These are phyloP conservation scores for Chionoecetes opilio DNA, from an alignment of 1,140 invertebrate genomes.

Conservation along the genomic window DNA sequence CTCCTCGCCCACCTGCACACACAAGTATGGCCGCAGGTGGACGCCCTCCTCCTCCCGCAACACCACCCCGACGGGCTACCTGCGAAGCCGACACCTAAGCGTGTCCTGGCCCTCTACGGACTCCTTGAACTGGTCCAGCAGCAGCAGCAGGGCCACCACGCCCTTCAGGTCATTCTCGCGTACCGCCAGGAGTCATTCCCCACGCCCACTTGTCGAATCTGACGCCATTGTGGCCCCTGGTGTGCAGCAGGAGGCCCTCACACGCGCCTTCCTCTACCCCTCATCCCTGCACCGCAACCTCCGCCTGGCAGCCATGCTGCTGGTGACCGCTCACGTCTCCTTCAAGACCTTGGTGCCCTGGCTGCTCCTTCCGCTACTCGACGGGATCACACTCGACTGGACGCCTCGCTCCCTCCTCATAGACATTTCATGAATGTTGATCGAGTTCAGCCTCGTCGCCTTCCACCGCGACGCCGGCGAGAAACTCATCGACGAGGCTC, in stretches of 20 bases:
- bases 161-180: background rate
- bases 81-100: background rate
- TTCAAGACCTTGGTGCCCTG: constrained; percentile 64
- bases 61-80: constrained; percentile 37
- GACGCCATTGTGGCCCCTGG: constrained; percentile 66
- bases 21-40: background rate
- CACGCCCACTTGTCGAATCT: constrained; percentile 63
- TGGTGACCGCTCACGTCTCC: constrained; percentile 64
- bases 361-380: constrained; percentile 46
- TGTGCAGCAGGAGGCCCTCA: constrained; percentile 72
- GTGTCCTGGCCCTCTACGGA: constrained; percentile 45
- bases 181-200: constrained; percentile 54
- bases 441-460: background rate
- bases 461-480: background rate
- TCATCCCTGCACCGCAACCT: constrained; percentile 67
- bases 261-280: constrained; percentile 70
- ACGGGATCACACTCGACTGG: constrained; percentile 50
- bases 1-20: constrained; percentile 52
- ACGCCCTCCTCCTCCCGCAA: constrained; percentile 55
- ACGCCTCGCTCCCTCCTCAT: constrained; percentile 57
- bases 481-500: background rate
- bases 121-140: constrained; percentile 35
- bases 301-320: constrained; percentile 54
- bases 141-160: constrained; percentile 47
- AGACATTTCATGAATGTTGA: background rate